These are phyloP conservation scores for Rhinoraja longicauda DNA, from an alignment of 2,797 vertebrate genomes.

Conservation along the genomic window DNA sequence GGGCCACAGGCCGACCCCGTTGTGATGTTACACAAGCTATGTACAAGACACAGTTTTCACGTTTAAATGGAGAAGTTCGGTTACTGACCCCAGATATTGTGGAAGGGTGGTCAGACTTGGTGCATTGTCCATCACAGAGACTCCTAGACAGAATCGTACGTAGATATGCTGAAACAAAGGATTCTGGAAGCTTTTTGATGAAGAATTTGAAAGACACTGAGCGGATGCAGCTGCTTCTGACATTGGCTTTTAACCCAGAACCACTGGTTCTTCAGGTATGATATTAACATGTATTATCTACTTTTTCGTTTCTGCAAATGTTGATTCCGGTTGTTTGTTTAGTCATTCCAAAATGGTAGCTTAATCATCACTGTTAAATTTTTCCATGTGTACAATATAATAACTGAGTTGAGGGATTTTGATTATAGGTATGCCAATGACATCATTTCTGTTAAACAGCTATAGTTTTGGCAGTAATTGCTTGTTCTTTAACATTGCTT, in stretches of 20 bases:
- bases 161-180: slow-evolving; percentile 94
- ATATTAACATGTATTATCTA: neutral
- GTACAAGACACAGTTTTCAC: slow-evolving; percentile 90
- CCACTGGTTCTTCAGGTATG: slow-evolving; percentile 83
- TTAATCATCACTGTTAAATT: neutral
- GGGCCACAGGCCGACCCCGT: slow-evolving; percentile 85
- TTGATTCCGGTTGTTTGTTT: neutral
- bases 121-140: slow-evolving; percentile 96
- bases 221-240: slow-evolving; percentile 95
- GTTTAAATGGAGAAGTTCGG: slow-evolving; percentile 93
- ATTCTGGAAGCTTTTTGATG: slow-evolving; percentile 93
- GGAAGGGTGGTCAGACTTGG: slow-evolving; percentile 96
- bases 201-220: slow-evolving; percentile 97
- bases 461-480: neutral
- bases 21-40: slow-evolving; percentile 92
- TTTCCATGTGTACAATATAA: neutral
- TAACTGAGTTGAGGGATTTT: neutral
- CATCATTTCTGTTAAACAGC: neutral
- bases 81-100: slow-evolving; percentile 92
- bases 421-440: neutral
- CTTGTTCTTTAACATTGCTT: neutral
- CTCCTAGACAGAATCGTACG: slow-evolving; percentile 91
- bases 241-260: slow-evolving; percentile 87
- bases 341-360: neutral
- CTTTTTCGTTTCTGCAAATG: neutral